Conservation (phyloP, 2,888 invertebrate genomes). For the Gryllus longicercus region DNA sequence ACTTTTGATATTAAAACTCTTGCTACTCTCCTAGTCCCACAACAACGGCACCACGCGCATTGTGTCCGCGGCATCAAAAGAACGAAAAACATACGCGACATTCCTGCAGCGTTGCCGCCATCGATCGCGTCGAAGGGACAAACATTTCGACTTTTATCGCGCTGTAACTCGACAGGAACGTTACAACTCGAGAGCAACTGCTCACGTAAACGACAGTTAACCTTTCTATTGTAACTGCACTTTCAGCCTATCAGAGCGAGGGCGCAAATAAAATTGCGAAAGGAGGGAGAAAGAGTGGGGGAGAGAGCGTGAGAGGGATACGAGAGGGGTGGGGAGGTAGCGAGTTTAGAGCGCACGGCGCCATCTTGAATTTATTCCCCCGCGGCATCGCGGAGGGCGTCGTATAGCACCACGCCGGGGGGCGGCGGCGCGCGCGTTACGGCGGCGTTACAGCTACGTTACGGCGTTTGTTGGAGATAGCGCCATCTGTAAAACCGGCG, state of each 20-base stretch:
- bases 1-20: too few species aligned
- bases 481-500: background rate
- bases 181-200: constrained; percentile 8
- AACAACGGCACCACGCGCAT: too few species aligned
- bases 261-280: background rate
- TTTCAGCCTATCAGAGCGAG: background rate
- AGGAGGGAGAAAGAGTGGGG: background rate
- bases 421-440: too few species aligned
- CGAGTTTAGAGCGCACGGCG: background rate
- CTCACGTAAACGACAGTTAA: constrained; percentile 2
- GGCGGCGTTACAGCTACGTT: background rate
- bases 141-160: constrained; percentile 17
- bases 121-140: background rate
- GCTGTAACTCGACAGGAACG: constrained; percentile 17
- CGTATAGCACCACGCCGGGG: too few species aligned
- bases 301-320: background rate
- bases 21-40: too few species aligned
- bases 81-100: background rate
- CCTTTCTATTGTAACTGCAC: constrained; percentile 17
- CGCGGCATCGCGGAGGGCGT: too few species aligned
- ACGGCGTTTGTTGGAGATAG: background rate
- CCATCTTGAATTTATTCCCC: background rate
- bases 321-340: background rate
- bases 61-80: too few species aligned
- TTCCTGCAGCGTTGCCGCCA: background rate